Evolutionary conservation across 2,888 invertebrate species (phyloP), one percentile per base, ranked within the genome.

Genomic region (Chaetogeoica ovagalla): DNA sequence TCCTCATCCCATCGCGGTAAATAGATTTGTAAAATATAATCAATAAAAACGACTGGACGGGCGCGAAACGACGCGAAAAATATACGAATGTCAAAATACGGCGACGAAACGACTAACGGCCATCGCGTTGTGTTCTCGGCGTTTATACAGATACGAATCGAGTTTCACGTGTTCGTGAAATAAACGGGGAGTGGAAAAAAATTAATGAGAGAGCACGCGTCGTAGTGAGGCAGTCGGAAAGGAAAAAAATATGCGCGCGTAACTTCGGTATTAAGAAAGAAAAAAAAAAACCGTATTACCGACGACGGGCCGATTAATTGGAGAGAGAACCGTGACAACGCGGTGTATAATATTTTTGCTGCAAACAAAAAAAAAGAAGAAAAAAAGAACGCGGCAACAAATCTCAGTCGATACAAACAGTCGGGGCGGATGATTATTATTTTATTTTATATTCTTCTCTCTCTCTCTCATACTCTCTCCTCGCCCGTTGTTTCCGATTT

Each of bases 261-360:
- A 62, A 69, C 62, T 79, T 55, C 23, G 55, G 43, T n/a, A 37
- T 23, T 43, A 52, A 63, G 4, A 79, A 48, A 48, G n/a, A n/a
- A n/a, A n/a, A n/a, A n/a, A n/a, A n/a, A n/a, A n/a, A n/a, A n/a
- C n/a, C n/a, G n/a, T 48, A 69, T 70, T 79, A 68, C 62, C 77
- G 70, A 23, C 77, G 70, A 23, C 48, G 48, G 37, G 39, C 62
- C 77, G 77, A 79, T 79, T 79, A 79, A 79, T 79, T 79, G 77
- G 77, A 48, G 48, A 70, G 30, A 30, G 30, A 30, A 4, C 70
- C 39, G 70, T 70, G 70, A 13, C 48, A 11, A 70, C 60, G 76
- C n/a, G 60, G 48, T 70, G 70, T 30, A 37, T 63, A 8, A 13
- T 11, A 79, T 79, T 79, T 55, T 23, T 3, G 70, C 60, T n/a